Percentiles rank a stretch among this genome's conserved stretches.
These are phyloP conservation scores for Latheticus oryzae DNA, from an alignment of 2,888 invertebrate species.

Conservation along the genomic window DNA sequence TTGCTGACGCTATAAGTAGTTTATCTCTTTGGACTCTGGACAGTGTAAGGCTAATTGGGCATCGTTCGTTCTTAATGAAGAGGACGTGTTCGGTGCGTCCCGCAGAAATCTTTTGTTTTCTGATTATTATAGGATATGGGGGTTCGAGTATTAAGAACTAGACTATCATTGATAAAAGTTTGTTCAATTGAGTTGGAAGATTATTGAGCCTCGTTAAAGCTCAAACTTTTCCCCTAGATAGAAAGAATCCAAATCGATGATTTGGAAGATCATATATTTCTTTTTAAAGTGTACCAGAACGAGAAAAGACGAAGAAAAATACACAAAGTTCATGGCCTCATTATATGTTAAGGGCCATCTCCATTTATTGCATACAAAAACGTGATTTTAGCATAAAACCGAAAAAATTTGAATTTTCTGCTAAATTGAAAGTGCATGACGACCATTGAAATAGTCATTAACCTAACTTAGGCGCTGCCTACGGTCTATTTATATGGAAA, in stretches of 20 bases:
- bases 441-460: slow-evolving; percentile 3
- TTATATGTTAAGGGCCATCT: no score
- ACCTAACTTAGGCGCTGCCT: no score
- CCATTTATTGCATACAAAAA: no score
- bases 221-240: slow-evolving; percentile 24
- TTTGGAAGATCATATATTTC: slow-evolving; percentile 32
- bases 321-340: no score
- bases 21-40: slow-evolving; percentile 45
- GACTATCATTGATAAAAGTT: slow-evolving; percentile 39
- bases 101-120: slow-evolving; percentile 40
- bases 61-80: slow-evolving; percentile 40
- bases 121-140: slow-evolving; percentile 23
- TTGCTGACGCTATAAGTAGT: slow-evolving; percentile 49
- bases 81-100: slow-evolving; percentile 33
- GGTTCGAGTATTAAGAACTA: slow-evolving; percentile 1
- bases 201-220: slow-evolving; percentile 41
- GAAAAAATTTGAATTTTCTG: neutral
- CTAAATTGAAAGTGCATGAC: slow-evolving; percentile 1
- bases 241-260: slow-evolving; percentile 13
- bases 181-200: slow-evolving; percentile 37
- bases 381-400: slow-evolving; percentile 3
- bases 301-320: no score
- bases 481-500: slow-evolving; percentile 21
- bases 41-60: slow-evolving; percentile 49
- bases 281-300: no score